These are phyloP conservation scores for Trichogramma dendrolimi DNA, from an alignment of 2,888 invertebrate genomes.

Conservation along the genomic window DNA sequence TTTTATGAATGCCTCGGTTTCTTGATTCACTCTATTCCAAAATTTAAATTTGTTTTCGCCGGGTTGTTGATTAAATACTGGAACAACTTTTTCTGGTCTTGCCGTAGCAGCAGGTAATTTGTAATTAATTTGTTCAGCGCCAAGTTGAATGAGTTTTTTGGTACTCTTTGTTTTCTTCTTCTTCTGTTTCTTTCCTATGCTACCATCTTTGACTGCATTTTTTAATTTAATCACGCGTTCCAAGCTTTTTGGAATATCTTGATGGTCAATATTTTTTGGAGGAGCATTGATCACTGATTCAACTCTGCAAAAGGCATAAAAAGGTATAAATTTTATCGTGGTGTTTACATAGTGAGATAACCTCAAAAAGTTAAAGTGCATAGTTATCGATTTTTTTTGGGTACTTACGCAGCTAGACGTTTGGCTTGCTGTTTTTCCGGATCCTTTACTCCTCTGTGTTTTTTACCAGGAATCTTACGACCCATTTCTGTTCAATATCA, in stretches of 20 bases:
- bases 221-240: conserved; percentile 61
- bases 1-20: conserved; percentile 60
- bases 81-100: conserved; percentile 54
- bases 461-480: conserved; percentile 77
- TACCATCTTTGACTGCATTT: conserved; percentile 53
- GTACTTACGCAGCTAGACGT: conserved; percentile 61
- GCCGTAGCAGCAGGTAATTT: conserved; percentile 34
- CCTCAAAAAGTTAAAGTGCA: conserved; percentile 10
- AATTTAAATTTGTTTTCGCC: conserved; percentile 65
- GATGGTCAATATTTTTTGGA: conserved; percentile 66
- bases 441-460: conserved; percentile 75
- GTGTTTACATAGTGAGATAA: conserved; percentile 19
- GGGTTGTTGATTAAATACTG: conserved; percentile 58
- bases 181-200: conserved; percentile 46
- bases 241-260: conserved; percentile 72
- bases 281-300: conserved; percentile 72
- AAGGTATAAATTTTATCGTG: background rate
- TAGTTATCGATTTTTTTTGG: background rate
- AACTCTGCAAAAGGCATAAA: conserved; percentile 54
- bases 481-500: conserved; percentile 55
- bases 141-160: conserved; percentile 25
- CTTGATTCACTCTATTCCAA: conserved; percentile 62
- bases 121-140: conserved; percentile 12
- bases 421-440: conserved; percentile 67
- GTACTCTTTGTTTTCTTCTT: conserved; percentile 41